Evolutionary conservation across 2,888 invertebrate species (phyloP).

Genomic region (Tipula lateralis): DNA sequence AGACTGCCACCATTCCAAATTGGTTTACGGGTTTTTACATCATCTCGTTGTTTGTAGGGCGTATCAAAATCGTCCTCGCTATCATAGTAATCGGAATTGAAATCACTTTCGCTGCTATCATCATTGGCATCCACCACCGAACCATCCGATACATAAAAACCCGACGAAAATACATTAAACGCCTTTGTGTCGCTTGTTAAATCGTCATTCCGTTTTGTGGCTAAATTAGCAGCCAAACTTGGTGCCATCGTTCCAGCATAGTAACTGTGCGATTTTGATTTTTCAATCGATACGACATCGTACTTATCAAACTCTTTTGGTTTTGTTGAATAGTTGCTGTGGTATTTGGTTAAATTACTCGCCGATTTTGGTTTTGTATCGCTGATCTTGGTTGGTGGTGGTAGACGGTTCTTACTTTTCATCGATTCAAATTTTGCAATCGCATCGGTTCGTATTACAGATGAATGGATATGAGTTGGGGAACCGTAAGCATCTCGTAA

Average conservation of each 20-base stretch:
- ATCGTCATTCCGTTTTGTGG: constrained; percentile 25
- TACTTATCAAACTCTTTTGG: constrained; percentile 29
- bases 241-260: constrained; percentile 45
- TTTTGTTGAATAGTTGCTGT: neutral
- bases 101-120: neutral
- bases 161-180: constrained; percentile 29
- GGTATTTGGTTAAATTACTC: constrained; percentile 27
- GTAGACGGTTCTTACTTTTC: neutral
- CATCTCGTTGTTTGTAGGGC: neutral
- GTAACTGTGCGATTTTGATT: constrained; percentile 48
- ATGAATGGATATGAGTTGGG: constrained; percentile 34
- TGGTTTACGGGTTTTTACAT: neutral
- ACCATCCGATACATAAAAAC: constrained; percentile 15
- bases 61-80: constrained; percentile 19
- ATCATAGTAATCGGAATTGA: neutral
- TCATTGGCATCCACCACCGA: neutral
- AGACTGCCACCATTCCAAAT: constrained; percentile 32
- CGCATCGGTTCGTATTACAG: neutral
- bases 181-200: neutral
- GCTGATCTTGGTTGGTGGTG: constrained; percentile 33
- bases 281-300: constrained; percentile 43
- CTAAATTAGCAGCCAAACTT: neutral
- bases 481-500: constrained; percentile 44
- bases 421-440: constrained; percentile 28
- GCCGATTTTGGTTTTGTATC: neutral